A percentile compares a stretch with the other conserved stretches of the same genome.
phyloP scores from a whole-genome alignment of 2,888 invertebrate genomes.

The Andrena fulva region DNA sequence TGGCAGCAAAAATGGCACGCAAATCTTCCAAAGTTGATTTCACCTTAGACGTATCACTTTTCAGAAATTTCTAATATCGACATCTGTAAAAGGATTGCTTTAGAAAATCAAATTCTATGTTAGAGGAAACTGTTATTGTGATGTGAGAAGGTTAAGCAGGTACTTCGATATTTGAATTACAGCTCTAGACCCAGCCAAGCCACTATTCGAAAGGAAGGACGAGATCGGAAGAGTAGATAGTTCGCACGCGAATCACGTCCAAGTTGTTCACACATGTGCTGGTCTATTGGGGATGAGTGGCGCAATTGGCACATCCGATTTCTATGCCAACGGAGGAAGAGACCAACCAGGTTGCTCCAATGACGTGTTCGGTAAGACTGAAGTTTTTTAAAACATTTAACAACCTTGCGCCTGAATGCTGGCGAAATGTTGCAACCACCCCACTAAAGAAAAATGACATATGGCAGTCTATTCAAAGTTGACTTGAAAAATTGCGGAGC shows the following conservation, averaged over 20 bases:
- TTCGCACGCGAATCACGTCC: conserved; percentile 81
- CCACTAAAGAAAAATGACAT: no score
- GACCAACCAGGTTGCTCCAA: conserved; percentile 82
- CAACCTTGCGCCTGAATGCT: no score
- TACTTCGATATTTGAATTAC: background rate
- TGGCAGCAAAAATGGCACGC: no score
- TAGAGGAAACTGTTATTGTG: background rate
- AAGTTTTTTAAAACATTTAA: background rate
- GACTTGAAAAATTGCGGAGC: no score
- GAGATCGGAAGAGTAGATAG: conserved; percentile 79
- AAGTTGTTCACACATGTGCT: conserved; percentile 83
- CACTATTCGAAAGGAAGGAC: conserved; percentile 60
- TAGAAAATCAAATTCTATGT: background rate
- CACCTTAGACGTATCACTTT: no score
- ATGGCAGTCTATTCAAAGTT: no score
- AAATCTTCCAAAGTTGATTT: no score
- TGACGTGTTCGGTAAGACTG: conserved; percentile 51
- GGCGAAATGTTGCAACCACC: no score
- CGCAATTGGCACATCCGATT: conserved; percentile 82
- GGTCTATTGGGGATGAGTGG: conserved; percentile 79
- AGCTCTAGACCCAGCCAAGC: conserved; percentile 84
- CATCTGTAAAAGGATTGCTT: background rate
- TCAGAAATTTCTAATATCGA: no score
- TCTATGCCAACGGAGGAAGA: conserved; percentile 83
- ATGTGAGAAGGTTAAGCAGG: background rate